Evolutionary conservation across 2,113 vertebrate species (phyloP).

Genomic region (Dendrocopos noguchii): DNA sequence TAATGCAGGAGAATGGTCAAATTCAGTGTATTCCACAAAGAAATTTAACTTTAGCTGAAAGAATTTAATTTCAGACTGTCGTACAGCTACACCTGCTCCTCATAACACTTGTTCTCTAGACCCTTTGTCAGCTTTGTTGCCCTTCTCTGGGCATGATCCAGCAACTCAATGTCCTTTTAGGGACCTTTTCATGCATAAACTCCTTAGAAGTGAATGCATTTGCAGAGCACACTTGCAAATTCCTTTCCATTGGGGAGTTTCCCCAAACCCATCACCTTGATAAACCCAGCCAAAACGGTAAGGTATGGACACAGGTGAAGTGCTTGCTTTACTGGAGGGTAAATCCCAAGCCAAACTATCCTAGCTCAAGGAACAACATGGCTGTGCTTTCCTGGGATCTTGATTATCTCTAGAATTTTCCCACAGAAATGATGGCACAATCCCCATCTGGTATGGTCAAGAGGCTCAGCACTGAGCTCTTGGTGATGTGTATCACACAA

Average conservation of each 20-base stretch:
- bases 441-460: neutral
- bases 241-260: neutral
- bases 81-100: no score
- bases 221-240: neutral
- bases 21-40: no score
- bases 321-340: neutral
- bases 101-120: no score
- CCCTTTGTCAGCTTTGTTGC: no score
- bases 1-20: no score
- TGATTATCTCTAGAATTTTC: neutral
- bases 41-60: no score
- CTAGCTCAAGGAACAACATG: neutral
- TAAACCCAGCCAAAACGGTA: neutral
- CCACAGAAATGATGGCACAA: neutral
- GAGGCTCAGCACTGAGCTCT: fast-evolving
- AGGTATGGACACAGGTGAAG: neutral
- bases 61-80: no score
- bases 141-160: no score
- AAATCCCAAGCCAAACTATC: neutral
- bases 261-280: neutral
- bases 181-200: neutral
- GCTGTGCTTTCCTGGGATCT: neutral
- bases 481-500: neutral
- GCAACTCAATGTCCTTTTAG: neutral
- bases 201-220: neutral